Evolutionary conservation across 1,140 invertebrate species (phyloP), one percentile per base, ranked within the genome.

Genomic region (Drosophila ironensis): DNA sequence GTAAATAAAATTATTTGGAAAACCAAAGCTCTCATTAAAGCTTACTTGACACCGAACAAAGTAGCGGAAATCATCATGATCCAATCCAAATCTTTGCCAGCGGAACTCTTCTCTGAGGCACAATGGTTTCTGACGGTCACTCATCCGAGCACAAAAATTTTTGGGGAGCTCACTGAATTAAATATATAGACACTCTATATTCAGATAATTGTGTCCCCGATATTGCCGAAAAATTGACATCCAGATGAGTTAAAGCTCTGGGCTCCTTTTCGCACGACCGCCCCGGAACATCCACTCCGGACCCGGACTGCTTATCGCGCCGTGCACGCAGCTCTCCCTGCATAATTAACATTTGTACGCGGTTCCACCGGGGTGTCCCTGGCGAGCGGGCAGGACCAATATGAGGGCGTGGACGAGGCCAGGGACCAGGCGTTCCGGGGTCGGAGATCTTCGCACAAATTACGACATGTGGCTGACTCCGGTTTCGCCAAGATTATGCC

Each of bases 341-440:
- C 78, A 82, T 84, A 84, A 82, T 84, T 77, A 82, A 72, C 74
- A 75, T 56, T 61, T 70, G 59, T 52, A 70, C 63, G 61, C 37
- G 48, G 45, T 47, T 75, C 41, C 12, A 44, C 22, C 22, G 5
- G 59, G 27, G 35, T 9, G 22, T 11, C 6, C 53, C 41, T 33
- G 12, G 48, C 25, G 33, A 2, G 3, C 48, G 30, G 30, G 28
- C n/a, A 1, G 11, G 30, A 2, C 7, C 11, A n/a, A n/a, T n/a
- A n/a, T n/a, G n/a, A n/a, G n/a, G n/a, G n/a, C n/a, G n/a, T n/a
- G n/a, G n/a, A n/a, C n/a, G n/a, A n/a, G n/a, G n/a, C n/a, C n/a
- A n/a, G n/a, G n/a, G n/a, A n/a, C n/a, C n/a, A n/a, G n/a, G 48
- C 42, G 56, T 28, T 48, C 38, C n/a, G 12, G 20, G 24, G 33